phyloP scores from a whole-genome alignment of 2,888 invertebrate genomes.

The Watsonalla binaria region DNA sequence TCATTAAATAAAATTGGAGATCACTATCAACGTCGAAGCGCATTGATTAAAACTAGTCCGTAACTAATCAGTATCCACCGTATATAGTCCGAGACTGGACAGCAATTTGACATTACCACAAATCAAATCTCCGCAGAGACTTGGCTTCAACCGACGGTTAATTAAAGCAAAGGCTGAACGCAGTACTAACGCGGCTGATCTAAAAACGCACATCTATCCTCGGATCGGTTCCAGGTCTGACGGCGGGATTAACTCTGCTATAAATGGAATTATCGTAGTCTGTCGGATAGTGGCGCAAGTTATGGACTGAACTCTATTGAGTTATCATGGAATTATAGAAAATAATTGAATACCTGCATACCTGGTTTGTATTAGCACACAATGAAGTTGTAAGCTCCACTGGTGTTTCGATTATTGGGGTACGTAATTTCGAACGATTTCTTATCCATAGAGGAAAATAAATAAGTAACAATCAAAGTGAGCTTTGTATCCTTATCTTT shows the following conservation, averaged over 20 bases:
- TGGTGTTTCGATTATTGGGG: too few species aligned
- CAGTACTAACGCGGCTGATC: constrained; percentile 18
- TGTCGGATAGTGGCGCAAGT: constrained; percentile 10
- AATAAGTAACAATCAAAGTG: too few species aligned
- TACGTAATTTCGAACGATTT: too few species aligned
- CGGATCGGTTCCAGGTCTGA: constrained; percentile 34
- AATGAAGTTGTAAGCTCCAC: too few species aligned
- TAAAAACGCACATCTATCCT: constrained; percentile 37
- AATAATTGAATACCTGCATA: background rate
- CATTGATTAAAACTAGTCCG: background rate
- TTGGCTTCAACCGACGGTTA: constrained; percentile 16
- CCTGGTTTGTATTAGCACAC: too few species aligned
- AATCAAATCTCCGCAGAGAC: background rate
- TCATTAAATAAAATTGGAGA: too few species aligned
- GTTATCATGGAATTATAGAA: background rate
- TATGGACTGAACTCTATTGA: background rate
- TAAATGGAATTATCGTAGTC: constrained; percentile 38
- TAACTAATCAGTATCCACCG: background rate
- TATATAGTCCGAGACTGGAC: background rate
- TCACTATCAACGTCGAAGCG: too few species aligned
- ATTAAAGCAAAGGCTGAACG: constrained; percentile 16
- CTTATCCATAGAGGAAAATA: too few species aligned
- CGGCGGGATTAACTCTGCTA: constrained; percentile 41
- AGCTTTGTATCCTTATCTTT: too few species aligned
- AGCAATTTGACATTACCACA: background rate